phyloP scores from a whole-genome alignment of 2,888 invertebrate species.

The Plebejus anna region DNA sequence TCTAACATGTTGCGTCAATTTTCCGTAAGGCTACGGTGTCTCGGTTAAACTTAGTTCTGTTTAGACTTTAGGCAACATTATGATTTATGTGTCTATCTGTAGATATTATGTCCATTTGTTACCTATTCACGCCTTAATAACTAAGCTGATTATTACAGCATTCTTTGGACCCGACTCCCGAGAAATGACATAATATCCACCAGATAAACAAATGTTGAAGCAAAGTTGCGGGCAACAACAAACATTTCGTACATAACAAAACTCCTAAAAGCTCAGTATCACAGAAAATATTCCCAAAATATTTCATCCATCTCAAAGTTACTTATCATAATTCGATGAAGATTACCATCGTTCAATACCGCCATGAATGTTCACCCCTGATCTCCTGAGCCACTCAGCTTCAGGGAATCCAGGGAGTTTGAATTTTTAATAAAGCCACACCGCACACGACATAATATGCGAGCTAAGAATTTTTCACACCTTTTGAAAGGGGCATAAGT shows the following conservation, averaged over 20 bases:
- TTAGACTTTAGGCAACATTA: too few species aligned
- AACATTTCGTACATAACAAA: background rate
- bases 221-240: too few species aligned
- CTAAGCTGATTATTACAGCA: too few species aligned
- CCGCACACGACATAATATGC: constrained; percentile 10
- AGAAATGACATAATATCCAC: too few species aligned
- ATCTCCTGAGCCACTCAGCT: constrained; percentile 48
- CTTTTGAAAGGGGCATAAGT: background rate
- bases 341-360: constrained; percentile 13
- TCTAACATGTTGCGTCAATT: too few species aligned
- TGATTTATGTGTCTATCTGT: too few species aligned
- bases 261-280: background rate
- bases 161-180: too few species aligned
- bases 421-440: constrained; percentile 44
- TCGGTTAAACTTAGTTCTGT: too few species aligned
- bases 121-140: too few species aligned
- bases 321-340: constrained; percentile 43
- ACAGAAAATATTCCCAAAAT: background rate
- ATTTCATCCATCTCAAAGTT: constrained; percentile 39
- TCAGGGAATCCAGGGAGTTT: constrained; percentile 38
- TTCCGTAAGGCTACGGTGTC: too few species aligned
- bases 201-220: too few species aligned
- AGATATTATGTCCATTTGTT: too few species aligned
- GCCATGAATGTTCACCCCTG: constrained; percentile 57
- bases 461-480: constrained; percentile 13